A percentile compares a stretch with the other conserved stretches of the same genome.
Conservation (phyloP, 2,113 vertebrate genomes). For the Puntigrus tetrazona region DNA sequence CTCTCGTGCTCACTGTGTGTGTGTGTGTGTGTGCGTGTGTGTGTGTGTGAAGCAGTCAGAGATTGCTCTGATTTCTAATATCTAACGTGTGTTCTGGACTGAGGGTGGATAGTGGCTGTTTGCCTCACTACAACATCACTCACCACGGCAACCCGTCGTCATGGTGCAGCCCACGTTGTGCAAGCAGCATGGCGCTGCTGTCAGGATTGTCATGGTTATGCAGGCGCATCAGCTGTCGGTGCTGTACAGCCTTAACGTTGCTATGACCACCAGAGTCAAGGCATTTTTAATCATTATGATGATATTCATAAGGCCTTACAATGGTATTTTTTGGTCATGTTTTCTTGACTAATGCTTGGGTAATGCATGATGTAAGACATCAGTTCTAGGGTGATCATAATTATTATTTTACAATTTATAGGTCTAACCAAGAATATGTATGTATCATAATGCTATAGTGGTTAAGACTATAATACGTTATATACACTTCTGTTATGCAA, state of each 20-base stretch:
- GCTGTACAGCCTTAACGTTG: constrained; percentile 46
- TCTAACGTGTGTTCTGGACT: constrained; percentile 37
- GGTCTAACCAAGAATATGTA: background rate
- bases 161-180: constrained; percentile 21
- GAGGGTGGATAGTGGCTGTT: constrained; percentile 30
- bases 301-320: background rate
- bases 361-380: background rate
- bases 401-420: background rate
- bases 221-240: constrained; percentile 46
- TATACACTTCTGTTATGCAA: background rate
- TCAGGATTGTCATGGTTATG: constrained; percentile 53
- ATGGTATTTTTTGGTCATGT: background rate
- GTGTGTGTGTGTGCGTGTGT: constrained; percentile 29
- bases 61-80: constrained; percentile 52
- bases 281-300: background rate
- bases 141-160: constrained; percentile 24
- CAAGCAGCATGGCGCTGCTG: constrained; percentile 33
- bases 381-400: background rate
- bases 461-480: background rate
- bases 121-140: constrained; percentile 23
- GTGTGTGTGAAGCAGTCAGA: constrained; percentile 3
- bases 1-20: constrained; percentile 21
- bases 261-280: constrained; percentile 45
- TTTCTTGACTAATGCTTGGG: background rate
- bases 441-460: background rate